Evolutionary conservation across 1,140 invertebrate species (phyloP), one percentile per base, ranked within the genome.

Genomic region (Aphelinus certus): DNA sequence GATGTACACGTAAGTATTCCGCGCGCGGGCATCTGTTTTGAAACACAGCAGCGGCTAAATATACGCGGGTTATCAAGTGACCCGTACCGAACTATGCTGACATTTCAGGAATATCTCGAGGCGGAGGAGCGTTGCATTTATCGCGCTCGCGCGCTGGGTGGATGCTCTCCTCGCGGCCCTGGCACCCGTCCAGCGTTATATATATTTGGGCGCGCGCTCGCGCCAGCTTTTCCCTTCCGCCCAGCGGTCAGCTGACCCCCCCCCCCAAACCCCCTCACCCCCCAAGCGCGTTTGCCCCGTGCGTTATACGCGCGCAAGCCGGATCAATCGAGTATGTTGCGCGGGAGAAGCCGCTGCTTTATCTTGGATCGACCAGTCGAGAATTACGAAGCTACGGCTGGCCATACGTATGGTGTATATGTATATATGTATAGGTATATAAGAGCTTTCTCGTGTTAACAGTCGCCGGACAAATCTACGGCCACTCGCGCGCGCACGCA

Each of bases 391-490:
- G 64, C 69, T 72, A 65, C 63, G 26, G 26, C 47, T 42, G 42
- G 7, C 42, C 58, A 61, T 64, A 69, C 65, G 48, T 75, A 26
- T 26, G 26, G 26, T 26, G 26, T 26, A 26, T 26, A 26, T 26
- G 26, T 26, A 26, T 26, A 26, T 26, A 26, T 26, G 26, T 26
- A 26, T 26, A 26, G 26, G 26, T 26, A 26, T 26, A 26, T 26
- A 77, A 77, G 65, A 77, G 76, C 72, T 75, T 77, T 77, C 63
- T 64, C 73, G 60, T 77, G 73, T 77, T 71, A 58, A 62, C 9
- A 77, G 64, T 68, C 64, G 7, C 47, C 53, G 60, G 70, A 71
- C 69, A 69, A 77, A 77, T 72, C 76, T 74, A 77, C 56, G 76
- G 70, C 74, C 65, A 26, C 55, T 43, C 64, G 26, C 26, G 26